These are phyloP conservation scores for Eolophus roseicapilla DNA, from an alignment of 2,113 vertebrate species.

Conservation along the genomic window DNA sequence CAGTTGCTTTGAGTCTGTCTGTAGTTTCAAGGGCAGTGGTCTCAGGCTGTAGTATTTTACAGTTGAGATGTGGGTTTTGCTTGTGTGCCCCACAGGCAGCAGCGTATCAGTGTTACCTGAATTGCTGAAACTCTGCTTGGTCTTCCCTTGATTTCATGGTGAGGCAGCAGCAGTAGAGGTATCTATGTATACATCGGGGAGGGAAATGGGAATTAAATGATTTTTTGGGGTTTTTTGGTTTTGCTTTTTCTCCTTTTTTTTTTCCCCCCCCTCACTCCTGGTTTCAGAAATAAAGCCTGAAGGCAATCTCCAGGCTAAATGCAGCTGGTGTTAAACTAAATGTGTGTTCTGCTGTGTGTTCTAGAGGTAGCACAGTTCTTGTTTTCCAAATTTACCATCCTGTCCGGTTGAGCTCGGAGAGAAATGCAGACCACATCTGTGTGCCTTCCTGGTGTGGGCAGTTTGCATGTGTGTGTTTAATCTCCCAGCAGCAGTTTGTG, in stretches of 20 bases:
- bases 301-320: neutral
- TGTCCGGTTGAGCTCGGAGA: neutral
- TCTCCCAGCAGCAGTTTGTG: neutral
- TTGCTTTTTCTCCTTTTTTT: neutral
- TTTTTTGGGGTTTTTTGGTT: neutral
- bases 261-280: too few species aligned
- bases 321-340: neutral
- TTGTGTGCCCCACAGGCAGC: neutral
- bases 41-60: neutral
- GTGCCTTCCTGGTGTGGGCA: neutral
- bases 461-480: neutral
- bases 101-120: accelerated
- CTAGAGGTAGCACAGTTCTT: accelerated
- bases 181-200: neutral
- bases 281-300: neutral
- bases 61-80: neutral
- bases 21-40: neutral
- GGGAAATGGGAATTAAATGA: neutral
- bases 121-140: neutral
- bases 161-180: neutral
- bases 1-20: neutral
- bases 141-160: accelerated
- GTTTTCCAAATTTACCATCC: neutral
- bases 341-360: accelerated
- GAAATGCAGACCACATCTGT: neutral